Evolutionary conservation across 2,113 vertebrate genomes (phyloP), one percentile per base, ranked within the genome.

Genomic region (Agapornis roseicollis): DNA sequence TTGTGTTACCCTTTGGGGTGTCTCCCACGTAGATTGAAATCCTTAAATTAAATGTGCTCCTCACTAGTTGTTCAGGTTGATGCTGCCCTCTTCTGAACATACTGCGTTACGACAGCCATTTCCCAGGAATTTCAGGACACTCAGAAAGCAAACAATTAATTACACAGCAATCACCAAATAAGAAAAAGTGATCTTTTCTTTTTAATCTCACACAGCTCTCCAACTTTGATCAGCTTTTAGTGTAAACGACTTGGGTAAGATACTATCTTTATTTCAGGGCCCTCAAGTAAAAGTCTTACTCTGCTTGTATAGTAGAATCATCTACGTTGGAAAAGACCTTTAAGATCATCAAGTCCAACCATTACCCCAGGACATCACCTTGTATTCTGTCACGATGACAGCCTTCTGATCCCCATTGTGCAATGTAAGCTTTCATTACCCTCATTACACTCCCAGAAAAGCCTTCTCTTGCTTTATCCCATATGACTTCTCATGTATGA

Each of bases 21-120:
- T 85, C 65, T 92, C 77, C 58, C 5, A 11, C 52, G 73, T 72
- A 61, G 60, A 85, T 1, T n/a, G 41, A 71, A 88, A 90, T 82
- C 41, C 73, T 68, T 49, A 49, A 81, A 87, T n/a, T 6, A 11
- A 29, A 68, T 27, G 44, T 18, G 29, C 23, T 47, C 25, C 11
- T 17, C 13, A 3, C 13, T 55, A 91, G 53, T 97, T 98, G 84
- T 91, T 93, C 93, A 96, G 98, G 97, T 89, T 97, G 97, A 98
- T 98, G 97, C 97, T 98, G 97, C 98, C 98, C 98, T 98, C 98
- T 98, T 94, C 97, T 97, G 98, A 97, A 77, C 20, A 53, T 7
- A 56, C 5, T 15, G 46, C 52, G 58, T 74, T 65, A 97, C 64
- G 58, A 90, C 95, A 97, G 11, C 6, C 61, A 35, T 39, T 80